Evolutionary conservation across 2,888 invertebrate genomes (phyloP).

Genomic region (Synanthedon vespiformis): DNA sequence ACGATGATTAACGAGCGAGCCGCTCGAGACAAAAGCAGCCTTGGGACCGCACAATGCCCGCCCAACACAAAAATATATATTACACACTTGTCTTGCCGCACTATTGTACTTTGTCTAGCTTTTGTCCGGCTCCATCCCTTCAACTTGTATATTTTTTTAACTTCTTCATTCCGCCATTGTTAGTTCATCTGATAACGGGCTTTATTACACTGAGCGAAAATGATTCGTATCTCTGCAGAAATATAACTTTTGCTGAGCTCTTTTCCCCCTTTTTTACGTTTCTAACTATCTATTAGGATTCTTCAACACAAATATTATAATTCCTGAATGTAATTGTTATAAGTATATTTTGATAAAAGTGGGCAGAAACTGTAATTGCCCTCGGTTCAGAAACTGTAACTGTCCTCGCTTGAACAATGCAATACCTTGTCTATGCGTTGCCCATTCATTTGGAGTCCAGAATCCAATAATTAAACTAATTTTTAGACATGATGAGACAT

Average conservation of each 20-base stretch:
- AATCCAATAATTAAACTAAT: too few relatives aligned
- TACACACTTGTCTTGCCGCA: slow-evolving; percentile 19
- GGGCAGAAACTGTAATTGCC: too few relatives aligned
- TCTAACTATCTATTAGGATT: too few relatives aligned
- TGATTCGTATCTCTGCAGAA: background rate
- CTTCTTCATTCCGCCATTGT: background rate
- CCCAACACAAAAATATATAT: slow-evolving; percentile 22
- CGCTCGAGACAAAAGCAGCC: slow-evolving; percentile 30
- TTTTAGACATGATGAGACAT: too few relatives aligned
- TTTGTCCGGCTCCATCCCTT: slow-evolving; percentile 11
- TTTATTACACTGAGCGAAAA: background rate
- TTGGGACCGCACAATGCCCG: slow-evolving; percentile 17
- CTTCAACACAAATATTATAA: too few relatives aligned
- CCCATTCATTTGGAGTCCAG: too few relatives aligned
- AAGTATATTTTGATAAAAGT: too few relatives aligned
- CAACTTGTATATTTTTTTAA: background rate
- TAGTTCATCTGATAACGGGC: background rate
- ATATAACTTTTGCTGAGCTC: background rate
- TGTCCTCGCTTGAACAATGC: too few relatives aligned
- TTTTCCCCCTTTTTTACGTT: background rate
- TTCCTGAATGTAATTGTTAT: too few relatives aligned
- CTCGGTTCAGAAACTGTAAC: too few relatives aligned
- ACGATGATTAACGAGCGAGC: slow-evolving; percentile 35
- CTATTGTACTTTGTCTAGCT: slow-evolving; percentile 28
- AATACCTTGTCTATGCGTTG: too few relatives aligned